Evolutionary conservation across 2,888 invertebrate species (phyloP).

Genomic region (Gari tellinella): DNA sequence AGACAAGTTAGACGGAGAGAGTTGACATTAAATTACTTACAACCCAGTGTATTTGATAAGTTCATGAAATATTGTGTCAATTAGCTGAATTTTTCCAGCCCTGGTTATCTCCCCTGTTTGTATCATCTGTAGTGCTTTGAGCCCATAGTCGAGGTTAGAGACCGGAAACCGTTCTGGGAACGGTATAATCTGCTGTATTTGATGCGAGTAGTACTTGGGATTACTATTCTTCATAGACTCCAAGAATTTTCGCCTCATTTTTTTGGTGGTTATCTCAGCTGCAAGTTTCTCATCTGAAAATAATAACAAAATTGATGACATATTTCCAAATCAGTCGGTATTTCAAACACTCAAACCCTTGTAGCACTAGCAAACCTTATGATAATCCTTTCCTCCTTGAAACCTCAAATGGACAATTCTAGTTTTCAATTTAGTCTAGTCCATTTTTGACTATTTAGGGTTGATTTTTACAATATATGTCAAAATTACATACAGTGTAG

Average conservation of each 20-base stretch:
- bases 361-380: no score
- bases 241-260: constrained; percentile 59
- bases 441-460: no score
- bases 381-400: no score
- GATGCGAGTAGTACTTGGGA: constrained; percentile 63
- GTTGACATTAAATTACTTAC: no score
- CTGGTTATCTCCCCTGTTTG: constrained; percentile 64
- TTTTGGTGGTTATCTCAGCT: constrained; percentile 58
- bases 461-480: no score
- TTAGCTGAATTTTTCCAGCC: constrained; percentile 63
- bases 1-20: no score
- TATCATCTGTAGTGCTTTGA: constrained; percentile 64
- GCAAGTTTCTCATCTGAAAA: constrained; percentile 55
- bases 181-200: constrained; percentile 61
- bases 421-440: no score
- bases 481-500: no score
- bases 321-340: no score
- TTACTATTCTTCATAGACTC: constrained; percentile 64
- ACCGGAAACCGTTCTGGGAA: constrained; percentile 66
- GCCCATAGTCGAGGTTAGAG: constrained; percentile 58
- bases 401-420: no score
- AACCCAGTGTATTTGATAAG: constrained; percentile 66
- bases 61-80: constrained; percentile 67
- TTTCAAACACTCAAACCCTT: no score
- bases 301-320: no score